Evolutionary conservation across 2,113 vertebrate genomes (phyloP), one percentile per base, ranked within the genome.

Genomic region (Platysternon megacephalum): DNA sequence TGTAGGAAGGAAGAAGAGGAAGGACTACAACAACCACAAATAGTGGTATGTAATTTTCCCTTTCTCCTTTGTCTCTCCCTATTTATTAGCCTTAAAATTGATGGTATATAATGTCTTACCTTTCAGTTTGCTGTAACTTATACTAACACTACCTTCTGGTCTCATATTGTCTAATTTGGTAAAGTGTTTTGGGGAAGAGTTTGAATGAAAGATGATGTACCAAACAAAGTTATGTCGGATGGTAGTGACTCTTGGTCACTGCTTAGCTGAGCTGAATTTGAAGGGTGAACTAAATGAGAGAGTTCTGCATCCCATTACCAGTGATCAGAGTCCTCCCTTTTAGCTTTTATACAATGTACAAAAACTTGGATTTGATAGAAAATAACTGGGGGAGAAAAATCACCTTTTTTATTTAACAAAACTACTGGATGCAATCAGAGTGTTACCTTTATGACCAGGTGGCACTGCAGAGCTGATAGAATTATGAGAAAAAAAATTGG

Each of bases 1-100:
- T 97, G 97, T 98, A 98, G 97, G 97, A 84, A 97, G 97, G 94
- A 98, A 97, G 97, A 98, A 98, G 97, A 96, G 97, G 97, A 97
- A 97, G 94, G 97, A 98, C 97, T 95, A 96, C 97, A 97, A 95
- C 97, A 97, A 97, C 97, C 97, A 92, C 96, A 97, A 95, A 98
- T 97, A 97, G 97, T 97, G 97, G 97, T 97, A 98, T 96, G 97
- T 98, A 98, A 98, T 88, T 97, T 97, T 97, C 92, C 96, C 96
- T 97, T 95, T 96, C 86, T 97, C 91, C 93, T 97, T 97, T 97
- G 94, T 96, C 88, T 95, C 90, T 95, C 89, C 96, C 90, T 90
- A 1, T 61, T 85, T 80, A 48, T 84, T 32, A 79, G 58, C 53
- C 78, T 94, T 84, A 93, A 89, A 2, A 11, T 46, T 88, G 76